Conservation (phyloP, 2,113 vertebrate species). For the Rhinogobius similis region DNA sequence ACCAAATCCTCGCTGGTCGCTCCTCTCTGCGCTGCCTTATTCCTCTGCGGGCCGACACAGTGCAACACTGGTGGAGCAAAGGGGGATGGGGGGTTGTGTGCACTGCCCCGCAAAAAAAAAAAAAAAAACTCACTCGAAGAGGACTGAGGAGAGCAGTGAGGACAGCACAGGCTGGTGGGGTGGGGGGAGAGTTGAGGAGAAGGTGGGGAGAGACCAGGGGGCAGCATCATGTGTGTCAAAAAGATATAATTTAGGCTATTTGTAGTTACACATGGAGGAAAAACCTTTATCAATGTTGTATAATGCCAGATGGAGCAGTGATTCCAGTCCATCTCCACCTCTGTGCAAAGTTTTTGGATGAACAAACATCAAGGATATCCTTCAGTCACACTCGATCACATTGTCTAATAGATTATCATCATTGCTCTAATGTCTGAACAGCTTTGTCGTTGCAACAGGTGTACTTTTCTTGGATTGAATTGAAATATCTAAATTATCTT, state of each 20-base stretch:
- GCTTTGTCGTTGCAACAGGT: no score
- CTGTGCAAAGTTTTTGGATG: no score
- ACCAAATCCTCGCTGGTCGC: conserved; percentile 62
- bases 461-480: no score
- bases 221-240: conserved; percentile 7
- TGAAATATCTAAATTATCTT: no score
- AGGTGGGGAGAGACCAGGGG: conserved; percentile 19
- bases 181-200: conserved; percentile 2
- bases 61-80: conserved; percentile 54
- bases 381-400: no score
- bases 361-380: no score
- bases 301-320: neutral
- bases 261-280: conserved; percentile 9
- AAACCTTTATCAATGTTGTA: no score
- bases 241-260: neutral
- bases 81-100: conserved; percentile 27
- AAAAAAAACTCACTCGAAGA: conserved; percentile 49
- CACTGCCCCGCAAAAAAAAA: conserved; percentile 43
- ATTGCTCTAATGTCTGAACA: no score
- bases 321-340: no score
- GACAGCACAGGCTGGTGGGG: conserved; percentile 38
- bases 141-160: conserved; percentile 34
- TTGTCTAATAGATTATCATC: no score
- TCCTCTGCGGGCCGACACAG: conserved; percentile 66
- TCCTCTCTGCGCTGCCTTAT: conserved; percentile 56